A percentile compares a stretch with the other conserved stretches of the same genome.
Conservation (phyloP, 2,888 invertebrate genomes). For the Agonopterix arenella region DNA sequence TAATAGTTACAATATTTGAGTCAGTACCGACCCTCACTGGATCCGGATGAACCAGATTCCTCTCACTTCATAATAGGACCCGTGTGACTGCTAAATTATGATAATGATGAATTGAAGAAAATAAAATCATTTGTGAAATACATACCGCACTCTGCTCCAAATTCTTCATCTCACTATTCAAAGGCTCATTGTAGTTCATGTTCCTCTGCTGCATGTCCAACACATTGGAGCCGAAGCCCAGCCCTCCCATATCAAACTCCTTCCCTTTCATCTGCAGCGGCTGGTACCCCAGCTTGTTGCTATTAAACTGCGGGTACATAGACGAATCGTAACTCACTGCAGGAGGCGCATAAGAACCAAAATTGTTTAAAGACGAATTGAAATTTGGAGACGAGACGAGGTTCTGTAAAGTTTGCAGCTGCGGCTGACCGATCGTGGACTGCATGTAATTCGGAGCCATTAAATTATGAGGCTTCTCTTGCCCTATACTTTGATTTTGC, state of each 20-base stretch:
- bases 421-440: conserved; percentile 48
- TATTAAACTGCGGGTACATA: conserved; percentile 60
- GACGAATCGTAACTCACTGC: conserved; percentile 50
- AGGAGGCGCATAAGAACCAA: conserved; percentile 37
- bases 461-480: conserved; percentile 26
- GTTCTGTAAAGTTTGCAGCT: conserved; percentile 46
- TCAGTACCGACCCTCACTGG: too few species aligned
- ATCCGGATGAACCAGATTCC: too few species aligned
- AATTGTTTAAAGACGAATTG: conserved; percentile 51
- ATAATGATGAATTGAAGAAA: too few species aligned
- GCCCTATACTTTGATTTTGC: conserved; percentile 25
- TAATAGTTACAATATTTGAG: too few species aligned
- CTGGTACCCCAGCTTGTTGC: conserved; percentile 41
- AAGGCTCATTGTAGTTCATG: conserved; percentile 35
- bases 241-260: conserved; percentile 35
- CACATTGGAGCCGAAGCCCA: conserved; percentile 34
- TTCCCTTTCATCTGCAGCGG: conserved; percentile 43
- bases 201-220: conserved; percentile 42
- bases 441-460: conserved; percentile 35
- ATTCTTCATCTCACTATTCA: conserved; percentile 29
- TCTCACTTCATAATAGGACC: too few species aligned
- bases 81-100: too few species aligned
- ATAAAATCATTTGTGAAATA: conserved; percentile 1
- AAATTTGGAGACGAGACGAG: conserved; percentile 50
- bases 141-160: conserved; percentile 44